These are phyloP conservation scores for Drosophila leonis DNA, from an alignment of 2,888 invertebrate species.

Conservation along the genomic window DNA sequence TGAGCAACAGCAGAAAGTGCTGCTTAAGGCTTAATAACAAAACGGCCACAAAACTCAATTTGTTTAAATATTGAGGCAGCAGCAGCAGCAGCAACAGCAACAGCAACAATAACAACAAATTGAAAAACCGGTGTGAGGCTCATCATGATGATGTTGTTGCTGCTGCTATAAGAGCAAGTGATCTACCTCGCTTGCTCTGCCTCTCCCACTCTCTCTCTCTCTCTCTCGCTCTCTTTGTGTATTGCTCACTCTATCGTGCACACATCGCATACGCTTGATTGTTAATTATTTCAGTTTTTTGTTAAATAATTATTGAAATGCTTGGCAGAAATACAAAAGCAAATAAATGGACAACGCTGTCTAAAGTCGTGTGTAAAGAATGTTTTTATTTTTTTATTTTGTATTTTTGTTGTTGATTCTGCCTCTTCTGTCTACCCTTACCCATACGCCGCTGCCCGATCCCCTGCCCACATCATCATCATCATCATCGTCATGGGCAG, in stretches of 20 bases:
- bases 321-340: slow-evolving; percentile 61
- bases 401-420: background rate
- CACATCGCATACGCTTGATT: slow-evolving; percentile 46
- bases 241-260: slow-evolving; percentile 16
- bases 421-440: slow-evolving; percentile 25
- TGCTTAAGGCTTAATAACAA: slow-evolving; percentile 10
- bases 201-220: background rate
- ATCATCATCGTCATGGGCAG: slow-evolving; percentile 24
- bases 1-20: slow-evolving; percentile 18
- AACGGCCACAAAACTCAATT: slow-evolving; percentile 34
- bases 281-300: slow-evolving; percentile 77
- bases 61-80: slow-evolving; percentile 43
- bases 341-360: slow-evolving; percentile 48
- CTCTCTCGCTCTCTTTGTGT: background rate
- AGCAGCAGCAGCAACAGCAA: slow-evolving; percentile 20
- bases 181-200: slow-evolving; percentile 18
- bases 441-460: background rate
- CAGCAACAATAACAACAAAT: slow-evolving; percentile 32
- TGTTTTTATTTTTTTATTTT: slow-evolving; percentile 34
- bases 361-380: slow-evolving; percentile 72
- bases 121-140: slow-evolving; percentile 63
- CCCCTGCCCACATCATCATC: slow-evolving; percentile 7
- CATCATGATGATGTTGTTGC: slow-evolving; percentile 26
- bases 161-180: slow-evolving; percentile 26
- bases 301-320: slow-evolving; percentile 76